These are phyloP conservation scores for Kryptolebias marmoratus DNA, from an alignment of 2,113 vertebrate genomes.

Conservation along the genomic window DNA sequence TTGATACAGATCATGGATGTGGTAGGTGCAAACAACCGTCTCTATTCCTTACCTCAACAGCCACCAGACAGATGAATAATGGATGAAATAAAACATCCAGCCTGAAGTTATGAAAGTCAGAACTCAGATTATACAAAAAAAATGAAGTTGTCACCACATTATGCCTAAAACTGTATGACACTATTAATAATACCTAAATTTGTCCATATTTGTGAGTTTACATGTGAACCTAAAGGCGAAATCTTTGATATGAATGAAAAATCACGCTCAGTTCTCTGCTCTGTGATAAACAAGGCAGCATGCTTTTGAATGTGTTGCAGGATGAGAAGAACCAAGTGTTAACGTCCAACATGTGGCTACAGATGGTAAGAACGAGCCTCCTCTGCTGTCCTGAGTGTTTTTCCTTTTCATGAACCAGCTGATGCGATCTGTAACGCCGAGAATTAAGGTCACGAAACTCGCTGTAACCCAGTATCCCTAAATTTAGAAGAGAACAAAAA, in stretches of 20 bases:
- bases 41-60: neutral
- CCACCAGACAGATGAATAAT: neutral
- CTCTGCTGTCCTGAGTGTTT: slow-evolving; percentile 4
- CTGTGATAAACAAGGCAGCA: neutral
- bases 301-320: slow-evolving; percentile 64
- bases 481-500: slow-evolving; percentile 1
- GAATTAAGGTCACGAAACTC: slow-evolving; percentile 1
- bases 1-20: slow-evolving; percentile 87
- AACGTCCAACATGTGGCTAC: slow-evolving; percentile 84
- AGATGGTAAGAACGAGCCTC: slow-evolving; percentile 78
- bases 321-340: slow-evolving; percentile 86
- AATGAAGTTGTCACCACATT: too few species aligned
- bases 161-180: too few species aligned
- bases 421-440: slow-evolving; percentile 1
- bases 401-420: neutral
- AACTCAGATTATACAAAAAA: too few species aligned
- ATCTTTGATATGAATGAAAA: neutral
- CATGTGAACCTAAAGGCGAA: neutral
- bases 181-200: too few species aligned
- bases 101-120: too few species aligned
- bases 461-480: neutral
- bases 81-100: too few species aligned
- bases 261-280: neutral
- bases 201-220: too few species aligned
- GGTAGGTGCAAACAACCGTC: slow-evolving; percentile 61